These are phyloP conservation scores for Podarcis muralis DNA, from an alignment of 2,113 vertebrate genomes.

Conservation along the genomic window DNA sequence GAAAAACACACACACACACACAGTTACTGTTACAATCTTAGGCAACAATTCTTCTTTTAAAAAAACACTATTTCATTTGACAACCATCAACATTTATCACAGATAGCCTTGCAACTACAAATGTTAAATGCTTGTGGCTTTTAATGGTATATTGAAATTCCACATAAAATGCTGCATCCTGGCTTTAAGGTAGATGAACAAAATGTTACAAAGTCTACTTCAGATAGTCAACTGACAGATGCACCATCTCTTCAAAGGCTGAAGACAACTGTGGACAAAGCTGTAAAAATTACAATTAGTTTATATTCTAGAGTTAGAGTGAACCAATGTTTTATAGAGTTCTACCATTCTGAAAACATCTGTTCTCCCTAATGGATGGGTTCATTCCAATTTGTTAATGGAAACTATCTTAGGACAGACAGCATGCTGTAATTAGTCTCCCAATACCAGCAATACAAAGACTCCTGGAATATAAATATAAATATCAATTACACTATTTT, in stretches of 20 bases:
- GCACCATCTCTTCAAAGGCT: neutral
- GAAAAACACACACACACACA: neutral
- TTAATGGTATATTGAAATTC: neutral
- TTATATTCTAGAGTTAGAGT: neutral
- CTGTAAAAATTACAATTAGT: neutral
- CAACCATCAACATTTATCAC: neutral
- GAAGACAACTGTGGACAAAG: neutral
- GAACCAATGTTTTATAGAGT: neutral
- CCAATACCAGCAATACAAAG: neutral
- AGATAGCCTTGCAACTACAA: neutral
- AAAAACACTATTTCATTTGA: too few relatives aligned
- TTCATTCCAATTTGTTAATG: neutral
- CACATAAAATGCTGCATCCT: neutral
- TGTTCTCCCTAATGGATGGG: neutral
- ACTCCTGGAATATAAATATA: neutral
- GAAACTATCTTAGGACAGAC: neutral
- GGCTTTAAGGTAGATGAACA: neutral
- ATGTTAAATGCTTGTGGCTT: neutral
- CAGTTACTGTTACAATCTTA: neutral
- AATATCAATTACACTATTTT: neutral
- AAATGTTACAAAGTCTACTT: neutral
- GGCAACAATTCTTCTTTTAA: too few relatives aligned
- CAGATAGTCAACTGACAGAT: neutral
- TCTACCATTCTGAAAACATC: neutral
- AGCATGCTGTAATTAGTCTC: neutral